These are phyloP conservation scores for Sipha maydis DNA, from an alignment of 2,888 invertebrate genomes.

Conservation along the genomic window DNA sequence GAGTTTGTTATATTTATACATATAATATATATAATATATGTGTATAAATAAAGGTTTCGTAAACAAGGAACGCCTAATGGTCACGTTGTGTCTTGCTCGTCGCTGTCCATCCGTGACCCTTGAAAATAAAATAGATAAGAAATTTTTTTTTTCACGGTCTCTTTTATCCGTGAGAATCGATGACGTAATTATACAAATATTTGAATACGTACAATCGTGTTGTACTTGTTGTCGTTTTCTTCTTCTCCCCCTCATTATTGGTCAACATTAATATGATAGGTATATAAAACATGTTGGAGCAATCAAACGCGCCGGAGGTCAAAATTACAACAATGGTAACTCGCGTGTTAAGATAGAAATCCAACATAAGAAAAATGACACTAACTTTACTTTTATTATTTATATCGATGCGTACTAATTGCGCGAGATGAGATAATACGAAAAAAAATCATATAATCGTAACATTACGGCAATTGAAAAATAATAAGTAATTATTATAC, in stretches of 20 bases:
- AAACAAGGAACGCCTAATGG: conserved; percentile 57
- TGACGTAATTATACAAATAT: conserved; percentile 59
- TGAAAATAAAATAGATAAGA: conserved; percentile 48
- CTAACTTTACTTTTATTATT: not conserved
- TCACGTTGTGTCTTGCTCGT: conserved; percentile 48
- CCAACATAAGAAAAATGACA: not conserved
- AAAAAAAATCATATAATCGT: not conserved
- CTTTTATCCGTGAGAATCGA: conserved; percentile 50
- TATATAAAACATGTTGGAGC: conserved; percentile 29
- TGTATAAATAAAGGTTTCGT: conserved; percentile 33
- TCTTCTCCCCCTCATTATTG: conserved; percentile 21
- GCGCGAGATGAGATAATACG: not conserved
- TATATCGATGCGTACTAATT: not conserved
- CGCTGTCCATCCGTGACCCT: conserved; percentile 43
- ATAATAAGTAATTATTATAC: not conserved
- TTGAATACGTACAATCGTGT: conserved; percentile 52
- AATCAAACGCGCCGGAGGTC: conserved; percentile 22
- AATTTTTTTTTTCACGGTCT: conserved; percentile 18
- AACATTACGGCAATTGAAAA: not conserved
- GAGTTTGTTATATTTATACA: conserved; percentile 20
- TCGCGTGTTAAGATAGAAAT: not conserved
- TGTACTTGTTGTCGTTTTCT: conserved; percentile 27
- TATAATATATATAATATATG: not conserved
- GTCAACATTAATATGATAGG: conserved; percentile 35
- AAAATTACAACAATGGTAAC: conserved; percentile 35